Base-by-base conservation (phyloP, 2,113 vertebrate species). In the Cavia porcellus region DNA sequence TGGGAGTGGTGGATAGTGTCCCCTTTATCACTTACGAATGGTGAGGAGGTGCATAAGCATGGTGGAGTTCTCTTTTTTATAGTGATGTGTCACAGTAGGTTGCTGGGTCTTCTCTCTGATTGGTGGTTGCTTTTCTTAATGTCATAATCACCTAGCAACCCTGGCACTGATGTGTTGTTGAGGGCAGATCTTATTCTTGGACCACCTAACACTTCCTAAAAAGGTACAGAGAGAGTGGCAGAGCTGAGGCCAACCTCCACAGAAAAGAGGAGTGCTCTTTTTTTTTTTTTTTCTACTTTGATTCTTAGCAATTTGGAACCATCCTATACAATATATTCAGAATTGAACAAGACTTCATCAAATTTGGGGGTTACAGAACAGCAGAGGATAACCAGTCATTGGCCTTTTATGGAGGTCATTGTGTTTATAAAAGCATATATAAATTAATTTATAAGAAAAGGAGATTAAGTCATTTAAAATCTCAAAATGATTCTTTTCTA, bases 1-100 rank as follows among this genome's bases (percentile, higher is more conserved):
- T 70, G 90, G 97, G 86, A 96, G 96, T 81, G 95, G 74, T 70
- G 87, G 97, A 86, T 97, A 95, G 81, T 97, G 66, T 79, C 75
- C 77, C 86, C 77, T 66, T 97, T 59, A 9, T 47, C 57, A 84
- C 75, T 89, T 66, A 55, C 1, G 19, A 35, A 68, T 90, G 80
- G 86, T 93, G 93, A 94, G 61, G 68, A 79, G 84, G 83, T 89
- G 86, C 35, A 83, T 14, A 28, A n/a, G 66, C 17, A 11, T 30
- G 4, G 47, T 14, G 28, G n/a, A n/a, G n/a, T 28, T 0, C 79
- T 79, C 38, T 0, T 86, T 50, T 50, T 96, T 95, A 93, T 80
- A 50, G 22, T 30, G 75, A 32, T 8, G 2, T 47, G 96, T 89
- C 95, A 96, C 87, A 97, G 20, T 68, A 85, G 64, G 24, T n/a